phyloP scores from a whole-genome alignment of 2,888 invertebrate genomes.

The Nemoura dubitans region DNA sequence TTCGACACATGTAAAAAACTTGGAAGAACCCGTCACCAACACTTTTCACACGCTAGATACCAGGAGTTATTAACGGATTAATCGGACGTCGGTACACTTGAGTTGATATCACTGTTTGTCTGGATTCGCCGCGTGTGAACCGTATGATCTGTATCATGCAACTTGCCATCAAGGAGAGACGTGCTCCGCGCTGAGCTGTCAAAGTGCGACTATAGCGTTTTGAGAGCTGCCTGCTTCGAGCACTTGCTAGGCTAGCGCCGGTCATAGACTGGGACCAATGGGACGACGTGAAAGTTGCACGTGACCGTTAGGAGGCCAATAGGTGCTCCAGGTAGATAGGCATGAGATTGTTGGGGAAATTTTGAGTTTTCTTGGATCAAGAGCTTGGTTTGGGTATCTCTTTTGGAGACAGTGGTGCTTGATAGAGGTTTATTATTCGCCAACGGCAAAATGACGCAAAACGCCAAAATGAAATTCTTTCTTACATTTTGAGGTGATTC shows the following conservation, averaged over 20 bases:
- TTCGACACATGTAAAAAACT: not conserved
- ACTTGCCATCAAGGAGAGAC: not conserved
- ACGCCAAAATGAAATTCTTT: too few relatives aligned
- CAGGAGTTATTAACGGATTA: not conserved
- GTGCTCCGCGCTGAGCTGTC: slow-evolving; percentile 10
- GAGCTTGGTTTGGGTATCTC: too few relatives aligned
- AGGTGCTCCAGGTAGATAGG: not conserved
- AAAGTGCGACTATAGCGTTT: not conserved
- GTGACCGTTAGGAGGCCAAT: not conserved
- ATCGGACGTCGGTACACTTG: not conserved
- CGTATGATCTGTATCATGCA: not conserved
- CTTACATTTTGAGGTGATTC: too few relatives aligned
- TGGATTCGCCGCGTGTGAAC: not conserved
- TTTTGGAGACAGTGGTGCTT: too few relatives aligned
- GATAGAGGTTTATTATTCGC: too few relatives aligned
- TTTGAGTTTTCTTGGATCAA: not conserved
- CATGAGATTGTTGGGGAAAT: not conserved
- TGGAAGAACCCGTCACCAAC: not conserved
- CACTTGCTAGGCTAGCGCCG: not conserved
- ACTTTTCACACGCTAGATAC: slow-evolving; percentile 3
- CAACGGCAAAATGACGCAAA: too few relatives aligned
- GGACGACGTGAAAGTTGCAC: not conserved
- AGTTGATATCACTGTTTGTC: not conserved
- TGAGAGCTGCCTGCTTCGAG: not conserved
- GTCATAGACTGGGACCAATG: not conserved